Evolutionary conservation across 2,888 invertebrate species (phyloP).

Genomic region (Sesamia inferens): DNA sequence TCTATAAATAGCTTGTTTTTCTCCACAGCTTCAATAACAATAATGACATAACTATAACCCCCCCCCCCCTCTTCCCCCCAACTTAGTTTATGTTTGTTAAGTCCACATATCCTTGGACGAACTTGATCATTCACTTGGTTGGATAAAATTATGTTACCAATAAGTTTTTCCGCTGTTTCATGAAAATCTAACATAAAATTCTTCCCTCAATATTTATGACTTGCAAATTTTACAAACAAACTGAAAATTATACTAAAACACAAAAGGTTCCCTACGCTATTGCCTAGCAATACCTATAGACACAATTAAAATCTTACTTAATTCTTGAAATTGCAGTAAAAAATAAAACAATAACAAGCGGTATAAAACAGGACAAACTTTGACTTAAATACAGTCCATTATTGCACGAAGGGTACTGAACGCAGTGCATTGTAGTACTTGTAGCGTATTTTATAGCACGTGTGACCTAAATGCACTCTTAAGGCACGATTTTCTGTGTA

Average conservation of each 20-base stretch:
- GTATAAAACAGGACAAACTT: not conserved
- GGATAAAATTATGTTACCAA: not conserved
- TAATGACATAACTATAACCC: not conserved
- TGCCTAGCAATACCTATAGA: not conserved
- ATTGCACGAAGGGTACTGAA: too few species aligned
- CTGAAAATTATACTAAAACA: not conserved
- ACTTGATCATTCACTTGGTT: slow-evolving; percentile 7
- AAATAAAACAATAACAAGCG: not conserved
- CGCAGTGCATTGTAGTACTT: not conserved
- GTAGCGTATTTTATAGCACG: not conserved
- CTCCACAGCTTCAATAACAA: slow-evolving; percentile 22
- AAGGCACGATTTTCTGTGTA: too few species aligned
- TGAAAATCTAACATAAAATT: not conserved
- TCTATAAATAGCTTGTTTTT: slow-evolving; percentile 16
- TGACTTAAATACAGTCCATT: too few species aligned
- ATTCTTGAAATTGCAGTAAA: not conserved
- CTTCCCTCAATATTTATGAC: not conserved
- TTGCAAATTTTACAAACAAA: not conserved
- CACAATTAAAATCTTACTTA: not conserved
- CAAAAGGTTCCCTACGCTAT: not conserved
- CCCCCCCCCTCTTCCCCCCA: not conserved
- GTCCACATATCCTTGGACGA: slow-evolving; percentile 1
- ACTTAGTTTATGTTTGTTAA: slow-evolving; percentile 11
- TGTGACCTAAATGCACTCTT: not conserved
- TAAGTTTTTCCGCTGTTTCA: not conserved